phyloP scores from a whole-genome alignment of 2,113 vertebrate genomes.

The Hymenochirus boettgeri region DNA sequence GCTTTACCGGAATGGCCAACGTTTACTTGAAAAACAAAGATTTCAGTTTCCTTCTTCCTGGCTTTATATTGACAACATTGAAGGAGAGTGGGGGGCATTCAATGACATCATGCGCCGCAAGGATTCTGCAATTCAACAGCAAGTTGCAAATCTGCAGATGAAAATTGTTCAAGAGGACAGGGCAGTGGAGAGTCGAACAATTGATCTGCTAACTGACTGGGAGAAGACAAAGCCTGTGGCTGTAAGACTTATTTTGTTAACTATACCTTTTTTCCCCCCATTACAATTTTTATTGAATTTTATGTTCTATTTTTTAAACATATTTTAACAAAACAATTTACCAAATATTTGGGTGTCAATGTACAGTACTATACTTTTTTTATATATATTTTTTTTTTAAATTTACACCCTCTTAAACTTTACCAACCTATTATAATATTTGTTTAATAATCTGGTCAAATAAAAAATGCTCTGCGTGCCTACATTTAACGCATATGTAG shows the following conservation, averaged over 20 bases:
- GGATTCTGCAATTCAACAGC: conserved; percentile 95
- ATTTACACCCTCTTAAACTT: too few species aligned
- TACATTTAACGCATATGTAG: too few species aligned
- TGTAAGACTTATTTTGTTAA: conserved; percentile 58
- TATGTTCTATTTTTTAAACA: too few species aligned
- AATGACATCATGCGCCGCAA: conserved; percentile 98
- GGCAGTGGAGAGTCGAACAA: conserved; percentile 92
- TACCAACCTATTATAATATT: too few species aligned
- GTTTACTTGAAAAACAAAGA: conserved; percentile 91
- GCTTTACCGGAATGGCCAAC: conserved; percentile 96
- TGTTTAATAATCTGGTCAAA: too few species aligned
- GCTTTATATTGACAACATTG: conserved; percentile 98
- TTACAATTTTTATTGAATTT: too few species aligned
- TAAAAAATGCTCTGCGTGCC: too few species aligned
- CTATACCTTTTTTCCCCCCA: too few species aligned
- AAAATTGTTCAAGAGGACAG: conserved; percentile 98
- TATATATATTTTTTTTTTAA: too few species aligned
- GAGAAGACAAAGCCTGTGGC: conserved; percentile 97
- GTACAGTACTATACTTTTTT: too few species aligned
- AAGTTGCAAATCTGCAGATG: conserved; percentile 96
- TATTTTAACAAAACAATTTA: too few species aligned
- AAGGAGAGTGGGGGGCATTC: conserved; percentile 97
- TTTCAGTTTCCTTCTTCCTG: conserved; percentile 98
- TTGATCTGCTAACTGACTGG: conserved; percentile 90
- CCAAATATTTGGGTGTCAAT: too few species aligned